These are phyloP conservation scores for Microctonus aethiopoides DNA, from an alignment of 2,888 invertebrate species.

Conservation along the genomic window DNA sequence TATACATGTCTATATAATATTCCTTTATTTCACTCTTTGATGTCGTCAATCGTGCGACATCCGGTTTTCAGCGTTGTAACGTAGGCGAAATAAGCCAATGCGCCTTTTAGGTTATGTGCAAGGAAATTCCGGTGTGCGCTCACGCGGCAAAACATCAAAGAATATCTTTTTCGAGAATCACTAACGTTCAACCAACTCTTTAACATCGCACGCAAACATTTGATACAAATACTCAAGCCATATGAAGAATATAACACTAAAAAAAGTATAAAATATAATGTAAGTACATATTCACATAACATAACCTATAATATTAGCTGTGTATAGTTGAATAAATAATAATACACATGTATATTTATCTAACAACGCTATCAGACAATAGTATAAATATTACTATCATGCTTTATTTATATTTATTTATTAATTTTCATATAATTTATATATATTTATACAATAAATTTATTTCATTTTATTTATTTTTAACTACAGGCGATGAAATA, in stretches of 20 bases:
- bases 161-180: slow-evolving; percentile 23
- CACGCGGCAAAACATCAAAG: slow-evolving; percentile 43
- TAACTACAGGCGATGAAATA: slow-evolving; percentile 10
- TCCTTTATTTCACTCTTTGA: slow-evolving; percentile 37
- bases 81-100: slow-evolving; percentile 5
- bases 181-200: slow-evolving; percentile 26
- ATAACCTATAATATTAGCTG: neutral
- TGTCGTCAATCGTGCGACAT: slow-evolving; percentile 43
- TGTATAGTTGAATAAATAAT: neutral
- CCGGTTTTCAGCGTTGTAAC: slow-evolving; percentile 34
- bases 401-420: neutral
- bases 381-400: neutral
- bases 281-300: slow-evolving; percentile 3
- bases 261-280: neutral
- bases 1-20: neutral
- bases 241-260: neutral
- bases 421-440: no score
- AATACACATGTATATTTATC: neutral
- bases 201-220: slow-evolving; percentile 1
- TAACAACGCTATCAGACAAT: slow-evolving; percentile 9
- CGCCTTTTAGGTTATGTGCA: slow-evolving; percentile 27
- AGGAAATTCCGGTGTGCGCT: slow-evolving; percentile 35
- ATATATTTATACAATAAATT: neutral
- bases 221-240: slow-evolving; percentile 5
- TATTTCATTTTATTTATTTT: neutral